Evolutionary conservation across 2,888 invertebrate genomes (phyloP), one percentile per base, ranked within the genome.

Genomic region (Mythimna loreyi): DNA sequence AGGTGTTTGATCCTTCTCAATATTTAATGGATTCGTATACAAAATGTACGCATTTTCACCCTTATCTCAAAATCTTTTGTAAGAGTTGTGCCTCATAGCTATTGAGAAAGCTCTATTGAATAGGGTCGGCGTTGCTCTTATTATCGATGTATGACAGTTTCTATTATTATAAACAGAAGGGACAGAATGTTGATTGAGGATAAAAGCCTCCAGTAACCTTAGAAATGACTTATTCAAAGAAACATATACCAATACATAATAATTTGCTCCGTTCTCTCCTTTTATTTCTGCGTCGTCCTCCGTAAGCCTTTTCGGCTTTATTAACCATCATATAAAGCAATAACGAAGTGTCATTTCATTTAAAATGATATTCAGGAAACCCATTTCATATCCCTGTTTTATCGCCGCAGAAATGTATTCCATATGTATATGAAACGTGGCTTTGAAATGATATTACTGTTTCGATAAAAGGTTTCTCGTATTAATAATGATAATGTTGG

Each of bases 291-390:
- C n/a, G 45, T n/a, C 28, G 47, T n/a, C 55, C 49, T 49, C 52
- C 50, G 40, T 21, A 64, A 67, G 30, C 50, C 25, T 60, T 67
- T 21, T 59, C 19, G 8, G 40, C 28, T 60, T 72, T 67, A 76
- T 63, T 50, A 58, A 59, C 52, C 16, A n/a, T 63, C 23, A 67
- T 52, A 50, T 59, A 65, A 65, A 76, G 67, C 57, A 78, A 61
- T 67, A 76, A 67, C 61, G 30, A 67, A 69, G 49, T 70, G 40
- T 55, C 50, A 65, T 75, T 76, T 67, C n/a, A 63, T 61, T 65
- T 53, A 68, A 72, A 64, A 80, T 52, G 59, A 47, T 49, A 66
- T 70, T 62, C 62, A 56, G 50, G 19, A 58, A 55, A 55, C 28
- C 19, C 55, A 62, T 70, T 61, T 75, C 40, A 53, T 50, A 45